phyloP scores from a whole-genome alignment of 2,888 invertebrate genomes.

The Barypeithes pellucidus region DNA sequence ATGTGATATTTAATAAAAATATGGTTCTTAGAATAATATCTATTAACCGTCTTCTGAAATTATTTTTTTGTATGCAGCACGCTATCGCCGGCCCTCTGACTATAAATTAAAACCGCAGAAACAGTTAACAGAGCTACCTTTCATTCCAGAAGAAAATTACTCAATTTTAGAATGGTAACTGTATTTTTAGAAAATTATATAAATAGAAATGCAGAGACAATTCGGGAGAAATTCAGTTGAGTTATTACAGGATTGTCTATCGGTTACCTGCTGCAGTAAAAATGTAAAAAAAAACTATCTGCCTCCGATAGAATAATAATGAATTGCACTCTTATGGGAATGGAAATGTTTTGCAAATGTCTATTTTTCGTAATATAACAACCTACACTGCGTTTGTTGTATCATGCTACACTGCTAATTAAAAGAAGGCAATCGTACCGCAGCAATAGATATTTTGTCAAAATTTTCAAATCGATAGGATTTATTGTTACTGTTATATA shows the following conservation, averaged over 20 bases:
- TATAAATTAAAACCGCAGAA: background rate
- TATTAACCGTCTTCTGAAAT: too few species aligned
- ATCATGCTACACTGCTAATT: too few species aligned
- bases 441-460: too few species aligned
- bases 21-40: too few species aligned
- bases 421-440: too few species aligned
- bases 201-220: conserved; percentile 24
- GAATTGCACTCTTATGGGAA: too few species aligned
- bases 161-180: conserved; percentile 20
- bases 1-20: too few species aligned
- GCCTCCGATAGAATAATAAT: background rate
- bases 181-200: conserved; percentile 15
- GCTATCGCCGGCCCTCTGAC: background rate
- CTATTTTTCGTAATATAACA: too few species aligned
- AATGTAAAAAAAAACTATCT: background rate
- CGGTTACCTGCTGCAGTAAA: background rate
- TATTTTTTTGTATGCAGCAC: background rate
- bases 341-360: too few species aligned
- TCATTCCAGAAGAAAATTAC: background rate
- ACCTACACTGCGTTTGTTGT: too few species aligned
- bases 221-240: background rate
- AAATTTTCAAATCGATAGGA: too few species aligned
- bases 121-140: background rate
- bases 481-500: too few species aligned
- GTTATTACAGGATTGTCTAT: conserved; percentile 4